These are phyloP conservation scores for Alloplasta piceator DNA, from an alignment of 2,888 invertebrate species.

Conservation along the genomic window DNA sequence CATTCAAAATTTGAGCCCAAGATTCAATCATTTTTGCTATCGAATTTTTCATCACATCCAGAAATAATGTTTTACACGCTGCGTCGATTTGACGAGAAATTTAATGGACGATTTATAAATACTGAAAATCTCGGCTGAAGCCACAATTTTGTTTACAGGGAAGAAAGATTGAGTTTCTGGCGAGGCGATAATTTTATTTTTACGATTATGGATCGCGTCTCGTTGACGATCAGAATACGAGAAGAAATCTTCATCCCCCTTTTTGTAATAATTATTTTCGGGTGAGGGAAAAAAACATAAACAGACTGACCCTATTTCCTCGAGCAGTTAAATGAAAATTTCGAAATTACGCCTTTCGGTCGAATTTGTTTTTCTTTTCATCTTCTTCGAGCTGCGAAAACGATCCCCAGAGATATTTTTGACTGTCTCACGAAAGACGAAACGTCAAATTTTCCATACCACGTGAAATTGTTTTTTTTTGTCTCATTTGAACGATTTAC, in stretches of 20 bases:
- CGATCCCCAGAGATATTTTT: no score
- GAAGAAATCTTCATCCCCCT: constrained; percentile 33
- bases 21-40: no score
- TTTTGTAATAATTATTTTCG: constrained; percentile 36
- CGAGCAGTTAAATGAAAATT: constrained; percentile 45
- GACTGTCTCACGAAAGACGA: no score
- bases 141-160: not conserved
- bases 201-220: constrained; percentile 15
- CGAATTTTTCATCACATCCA: no score
- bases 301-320: constrained; percentile 50
- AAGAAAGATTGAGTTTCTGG: constrained; percentile 8
- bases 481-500: no score
- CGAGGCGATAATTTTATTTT: constrained; percentile 1
- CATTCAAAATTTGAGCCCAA: no score
- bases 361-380: constrained; percentile 65
- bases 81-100: not conserved
- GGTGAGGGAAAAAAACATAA: constrained; percentile 34
- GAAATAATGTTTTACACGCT: no score
- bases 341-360: not conserved
- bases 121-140: constrained; percentile 6
- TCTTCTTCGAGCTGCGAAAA: not conserved
- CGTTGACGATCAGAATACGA: constrained; percentile 8
- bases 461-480: no score
- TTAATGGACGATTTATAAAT: not conserved
- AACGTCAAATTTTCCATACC: no score